Evolutionary conservation across 2,113 vertebrate genomes (phyloP).

Genomic region (Strix aluco): DNA sequence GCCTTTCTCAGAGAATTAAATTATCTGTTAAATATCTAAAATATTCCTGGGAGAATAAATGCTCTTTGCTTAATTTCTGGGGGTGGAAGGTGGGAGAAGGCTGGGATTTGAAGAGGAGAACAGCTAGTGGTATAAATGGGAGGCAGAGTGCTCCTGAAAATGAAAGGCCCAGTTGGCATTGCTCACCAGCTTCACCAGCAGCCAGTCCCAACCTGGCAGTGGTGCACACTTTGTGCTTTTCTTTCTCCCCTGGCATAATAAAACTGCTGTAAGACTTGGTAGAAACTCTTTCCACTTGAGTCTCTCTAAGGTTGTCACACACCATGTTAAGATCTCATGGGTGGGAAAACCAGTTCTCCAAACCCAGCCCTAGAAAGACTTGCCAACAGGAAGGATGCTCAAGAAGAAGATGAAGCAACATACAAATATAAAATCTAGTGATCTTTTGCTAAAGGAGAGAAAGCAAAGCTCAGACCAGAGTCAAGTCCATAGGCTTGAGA

Average conservation of each 20-base stretch:
- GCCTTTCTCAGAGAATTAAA: conserved; percentile 39
- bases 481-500: background rate
- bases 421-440: background rate
- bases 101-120: background rate
- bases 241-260: background rate
- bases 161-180: background rate
- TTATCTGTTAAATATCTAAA: conserved; percentile 63
- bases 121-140: background rate
- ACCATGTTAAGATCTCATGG: background rate
- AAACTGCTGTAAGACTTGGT: background rate
- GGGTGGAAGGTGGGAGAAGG: conserved; percentile 12
- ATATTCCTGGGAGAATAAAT: conserved; percentile 41
- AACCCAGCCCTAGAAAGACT: background rate
- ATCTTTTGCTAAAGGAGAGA: background rate
- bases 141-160: background rate
- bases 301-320: background rate
- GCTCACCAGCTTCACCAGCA: background rate
- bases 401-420: background rate
- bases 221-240: background rate
- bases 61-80: conserved; percentile 19
- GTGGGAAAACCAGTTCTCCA: background rate
- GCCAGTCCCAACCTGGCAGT: conserved; percentile 23
- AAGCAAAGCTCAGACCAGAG: background rate
- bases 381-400: background rate
- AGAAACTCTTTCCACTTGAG: background rate